A percentile compares a stretch with the other conserved stretches of the same genome.
These are phyloP conservation scores for Maccullochella peelii DNA, from an alignment of 2,113 vertebrate genomes.

Conservation along the genomic window DNA sequence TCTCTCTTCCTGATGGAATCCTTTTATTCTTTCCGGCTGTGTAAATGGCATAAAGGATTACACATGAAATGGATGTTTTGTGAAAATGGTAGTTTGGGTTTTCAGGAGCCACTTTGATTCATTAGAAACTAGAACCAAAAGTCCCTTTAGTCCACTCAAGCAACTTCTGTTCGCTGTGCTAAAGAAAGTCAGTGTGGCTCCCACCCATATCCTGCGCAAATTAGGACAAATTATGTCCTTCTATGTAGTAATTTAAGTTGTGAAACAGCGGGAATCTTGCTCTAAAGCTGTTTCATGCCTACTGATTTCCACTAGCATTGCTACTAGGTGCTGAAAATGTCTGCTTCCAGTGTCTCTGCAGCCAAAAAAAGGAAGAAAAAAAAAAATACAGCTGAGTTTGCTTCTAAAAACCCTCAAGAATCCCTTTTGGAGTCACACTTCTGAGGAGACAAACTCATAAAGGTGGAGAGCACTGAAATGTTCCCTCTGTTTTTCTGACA, in stretches of 20 bases:
- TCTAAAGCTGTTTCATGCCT: constrained; percentile 14
- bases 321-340: neutral
- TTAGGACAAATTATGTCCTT: constrained; percentile 8
- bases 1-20: constrained; percentile 19
- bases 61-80: constrained; percentile 7
- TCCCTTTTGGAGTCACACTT: constrained; percentile 26
- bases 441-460: neutral
- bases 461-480: neutral
- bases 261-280: neutral
- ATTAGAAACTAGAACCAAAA: constrained; percentile 4
- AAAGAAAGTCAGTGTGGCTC: neutral
- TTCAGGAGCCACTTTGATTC: constrained; percentile 17
- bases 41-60: constrained; percentile 37
- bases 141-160: neutral
- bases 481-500: constrained; percentile 23
- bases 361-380: neutral
- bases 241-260: neutral
- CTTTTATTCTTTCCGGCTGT: constrained; percentile 14
- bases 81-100: neutral
- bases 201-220: neutral
- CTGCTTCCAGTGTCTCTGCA: neutral
- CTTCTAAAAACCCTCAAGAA: constrained; percentile 12
- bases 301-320: constrained; percentile 1
- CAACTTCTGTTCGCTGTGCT: constrained; percentile 16
- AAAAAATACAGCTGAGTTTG: neutral